A percentile compares a stretch with the other conserved stretches of the same genome.
These are phyloP conservation scores for Sorex fumeus DNA, from an alignment of 2,113 vertebrate species.

Conservation along the genomic window DNA sequence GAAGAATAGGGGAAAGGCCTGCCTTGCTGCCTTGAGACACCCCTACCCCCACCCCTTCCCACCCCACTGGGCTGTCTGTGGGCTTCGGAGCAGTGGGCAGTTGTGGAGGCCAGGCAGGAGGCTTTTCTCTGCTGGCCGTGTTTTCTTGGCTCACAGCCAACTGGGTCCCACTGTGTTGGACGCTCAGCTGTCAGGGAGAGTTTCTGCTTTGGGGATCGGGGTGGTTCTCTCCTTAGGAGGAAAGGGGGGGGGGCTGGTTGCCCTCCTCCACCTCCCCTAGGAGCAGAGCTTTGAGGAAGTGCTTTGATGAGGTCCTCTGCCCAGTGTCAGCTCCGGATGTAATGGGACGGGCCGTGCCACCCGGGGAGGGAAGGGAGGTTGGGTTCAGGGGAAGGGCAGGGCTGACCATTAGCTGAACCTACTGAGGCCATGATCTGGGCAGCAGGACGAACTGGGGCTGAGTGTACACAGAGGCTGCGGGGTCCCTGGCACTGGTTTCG, in stretches of 20 bases:
- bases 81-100: not conserved
- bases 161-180: constrained; percentile 82
- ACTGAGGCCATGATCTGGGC: not conserved
- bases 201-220: constrained; percentile 70
- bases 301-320: constrained; percentile 78
- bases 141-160: constrained; percentile 71
- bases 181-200: constrained; percentile 74
- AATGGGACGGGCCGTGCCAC: constrained; percentile 48
- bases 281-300: constrained; percentile 77
- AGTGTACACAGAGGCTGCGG: fast-evolving
- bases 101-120: too few species aligned
- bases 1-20: constrained; percentile 75
- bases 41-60: not conserved
- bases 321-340: constrained; percentile 63
- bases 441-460: too few species aligned
- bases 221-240: not conserved
- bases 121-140: not conserved
- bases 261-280: constrained; percentile 68
- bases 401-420: not conserved
- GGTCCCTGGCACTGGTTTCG: not conserved
- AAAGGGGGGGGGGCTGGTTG: not conserved
- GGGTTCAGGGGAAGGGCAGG: not conserved
- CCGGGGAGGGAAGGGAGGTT: not conserved
- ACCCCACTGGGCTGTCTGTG: not conserved
- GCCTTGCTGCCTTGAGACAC: constrained; percentile 22